Evolutionary conservation across 1,140 invertebrate genomes (phyloP), one percentile per base, ranked within the genome.

Genomic region (Octopus bimaculoides): DNA sequence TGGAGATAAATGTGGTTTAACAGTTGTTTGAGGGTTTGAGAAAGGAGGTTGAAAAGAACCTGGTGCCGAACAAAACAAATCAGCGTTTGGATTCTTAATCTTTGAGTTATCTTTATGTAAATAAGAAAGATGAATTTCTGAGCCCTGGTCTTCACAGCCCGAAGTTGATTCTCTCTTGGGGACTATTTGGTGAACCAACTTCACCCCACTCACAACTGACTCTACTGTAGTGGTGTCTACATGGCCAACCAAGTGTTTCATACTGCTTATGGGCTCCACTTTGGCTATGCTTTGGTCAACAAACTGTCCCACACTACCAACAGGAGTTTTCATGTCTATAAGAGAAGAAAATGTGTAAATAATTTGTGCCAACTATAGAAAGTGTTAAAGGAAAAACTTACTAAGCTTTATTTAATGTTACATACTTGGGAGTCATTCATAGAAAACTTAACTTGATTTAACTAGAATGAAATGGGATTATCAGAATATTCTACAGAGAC

Each of bases 311-410:
- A 71, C 66, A 71, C 14, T 71, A 9, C 66, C 66, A 71, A 71
- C 66, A 71, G 66, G 66, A 71, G 26, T 71, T 71, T 71, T 71
- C 66, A 71, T 71, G 66, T 71, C 66, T 71, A 71, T 71, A 71
- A 71, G 66, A 71, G 66, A 71, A 71, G 66, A 71, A 71, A 71
- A 71, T 71, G 66, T 71, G 66, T 71, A 71, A 71, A 20, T 71
- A 71, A 71, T 71, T 71, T 14, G 14, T 71, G 66, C 66, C 66
- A 71, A 71, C 66, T 71, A n/a, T 71, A 71, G 66, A 17, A n/a
- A 41, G 26, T 41, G 26, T 41, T 41, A 41, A 41, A 41, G 26
- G 26, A 41, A 41, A 41, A 41, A 41, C 26, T 41, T 41, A 41
- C 26, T 41, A 2, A 41, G 26, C 26, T 41, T 41, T 41, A 41